Conservation (phyloP, 2,888 invertebrate genomes). For the Geotrupes spiniger region DNA sequence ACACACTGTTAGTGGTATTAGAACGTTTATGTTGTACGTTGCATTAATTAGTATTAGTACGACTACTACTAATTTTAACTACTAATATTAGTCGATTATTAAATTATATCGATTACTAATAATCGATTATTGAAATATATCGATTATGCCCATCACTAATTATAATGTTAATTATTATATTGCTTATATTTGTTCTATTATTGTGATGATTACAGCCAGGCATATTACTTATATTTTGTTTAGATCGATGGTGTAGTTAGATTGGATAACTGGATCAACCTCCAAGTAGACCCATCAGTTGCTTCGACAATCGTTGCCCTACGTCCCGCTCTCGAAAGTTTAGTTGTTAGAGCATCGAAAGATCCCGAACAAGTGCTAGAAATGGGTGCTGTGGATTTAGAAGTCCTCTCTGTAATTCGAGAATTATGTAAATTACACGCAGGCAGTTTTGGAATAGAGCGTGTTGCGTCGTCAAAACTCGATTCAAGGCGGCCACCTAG, state of each 20-base stretch:
- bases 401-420: slow-evolving; percentile 69
- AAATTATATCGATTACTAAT: too few species aligned
- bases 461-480: slow-evolving; percentile 53
- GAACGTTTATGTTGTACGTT: too few species aligned
- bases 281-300: slow-evolving; percentile 74
- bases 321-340: slow-evolving; percentile 82
- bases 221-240: slow-evolving; percentile 32
- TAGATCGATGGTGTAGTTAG: slow-evolving; percentile 70
- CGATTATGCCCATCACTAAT: too few species aligned
- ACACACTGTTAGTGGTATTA: too few species aligned
- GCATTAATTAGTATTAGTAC: too few species aligned
- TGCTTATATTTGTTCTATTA: slow-evolving; percentile 5
- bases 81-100: too few species aligned
- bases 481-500: slow-evolving; percentile 55
- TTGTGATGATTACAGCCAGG: background rate
- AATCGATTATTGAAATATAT: too few species aligned
- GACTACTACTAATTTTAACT: too few species aligned
- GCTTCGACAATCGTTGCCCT: slow-evolving; percentile 84
- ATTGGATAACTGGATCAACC: slow-evolving; percentile 92
- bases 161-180: slow-evolving; percentile 1
- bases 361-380: slow-evolving; percentile 75
- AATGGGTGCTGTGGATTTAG: slow-evolving; percentile 60
- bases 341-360: slow-evolving; percentile 76
- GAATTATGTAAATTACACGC: slow-evolving; percentile 75
- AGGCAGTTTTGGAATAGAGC: slow-evolving; percentile 67